These are phyloP conservation scores for Araneus ventricosus DNA, from an alignment of 1,140 invertebrate genomes.

Conservation along the genomic window DNA sequence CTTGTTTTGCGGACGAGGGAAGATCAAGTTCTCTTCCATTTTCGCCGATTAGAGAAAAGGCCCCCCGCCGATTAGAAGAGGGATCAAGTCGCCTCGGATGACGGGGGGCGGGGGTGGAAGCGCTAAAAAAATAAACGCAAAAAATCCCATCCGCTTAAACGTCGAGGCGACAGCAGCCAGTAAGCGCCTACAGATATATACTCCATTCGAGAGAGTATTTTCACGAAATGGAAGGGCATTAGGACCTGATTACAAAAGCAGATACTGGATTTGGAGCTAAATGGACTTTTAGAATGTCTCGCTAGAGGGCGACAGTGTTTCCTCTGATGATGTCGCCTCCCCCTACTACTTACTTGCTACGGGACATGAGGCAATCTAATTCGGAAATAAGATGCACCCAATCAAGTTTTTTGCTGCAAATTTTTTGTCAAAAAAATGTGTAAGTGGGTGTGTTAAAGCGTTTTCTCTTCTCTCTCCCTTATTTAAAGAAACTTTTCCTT, in stretches of 20 bases:
- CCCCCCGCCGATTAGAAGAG: slow-evolving; percentile 66
- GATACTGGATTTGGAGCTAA: slow-evolving; percentile 73
- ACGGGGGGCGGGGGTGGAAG: background rate
- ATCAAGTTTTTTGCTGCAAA: slow-evolving; percentile 58
- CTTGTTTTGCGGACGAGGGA: slow-evolving; percentile 61
- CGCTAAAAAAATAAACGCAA: background rate
- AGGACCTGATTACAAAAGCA: slow-evolving; percentile 74
- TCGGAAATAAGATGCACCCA: slow-evolving; percentile 69
- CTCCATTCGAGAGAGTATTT: slow-evolving; percentile 25
- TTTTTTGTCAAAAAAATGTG: background rate
- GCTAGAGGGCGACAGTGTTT: slow-evolving; percentile 60
- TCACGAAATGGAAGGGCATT: slow-evolving; percentile 67
- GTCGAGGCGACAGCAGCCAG: background rate
- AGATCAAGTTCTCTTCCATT: slow-evolving; percentile 55
- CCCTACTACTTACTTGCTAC: slow-evolving; percentile 53
- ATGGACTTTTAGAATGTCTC: slow-evolving; percentile 71
- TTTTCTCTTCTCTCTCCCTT: slow-evolving; percentile 12
- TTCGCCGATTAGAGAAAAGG: slow-evolving; percentile 52
- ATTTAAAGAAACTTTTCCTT: slow-evolving; percentile 45
- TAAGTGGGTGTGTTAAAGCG: background rate
- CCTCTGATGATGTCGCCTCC: slow-evolving; percentile 30
- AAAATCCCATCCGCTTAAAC: slow-evolving; percentile 38
- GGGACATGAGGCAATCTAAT: slow-evolving; percentile 67
- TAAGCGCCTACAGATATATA: slow-evolving; percentile 54
- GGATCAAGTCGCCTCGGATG: slow-evolving; percentile 68